Base-by-base conservation (phyloP, 1,140 invertebrate species). In the Sycobia sp. region DNA sequence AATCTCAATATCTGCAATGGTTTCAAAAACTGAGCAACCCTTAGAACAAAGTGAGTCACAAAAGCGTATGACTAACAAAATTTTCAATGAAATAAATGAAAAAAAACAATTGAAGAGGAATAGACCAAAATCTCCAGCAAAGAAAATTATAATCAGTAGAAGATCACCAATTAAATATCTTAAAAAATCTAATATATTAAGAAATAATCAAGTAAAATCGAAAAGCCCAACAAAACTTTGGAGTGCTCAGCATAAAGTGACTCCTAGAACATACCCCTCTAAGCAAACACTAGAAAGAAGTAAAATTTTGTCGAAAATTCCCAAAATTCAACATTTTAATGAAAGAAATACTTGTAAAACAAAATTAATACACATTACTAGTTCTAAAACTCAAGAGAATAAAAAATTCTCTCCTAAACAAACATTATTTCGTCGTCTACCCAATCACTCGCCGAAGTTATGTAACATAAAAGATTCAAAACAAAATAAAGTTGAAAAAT, bases 111-210 rank as follows among this genome's bases (percentile, higher is more conserved):
- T 57, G 10, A 53, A 57, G 7, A 76, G 67, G 68, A 43, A 65
- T 1, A 73, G 78, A 67, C 70, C 78, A 14, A 80, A 67, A 65
- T 82, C 79, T 11, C 79, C 80, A 7, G 41, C 72, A 0, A 81
- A 80, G 56, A 77, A 73, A 59, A 25, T 76, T 25, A 36, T 54
- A 10, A 67, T 69, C 23, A 72, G 73, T 29, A 70, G 75, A 56
- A 75, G 66, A 65, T 79, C 78, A 5, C 77, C 79, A 0, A 58
- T 76, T 23, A 78, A 78, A 56, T 61, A 73, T 0, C 34, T 70
- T 0, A 79, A 69, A 46, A 81, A 76, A 49, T 57, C 56, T 53
- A 5, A 64, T 54, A 32, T 62, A 20, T 47, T 69, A 13, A 71
- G 56, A 58, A 70, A 53, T 23, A 16, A 2, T 25, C 20, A 25